phyloP scores from a whole-genome alignment of 2,888 invertebrate species.

The Miltochrista miniata region DNA sequence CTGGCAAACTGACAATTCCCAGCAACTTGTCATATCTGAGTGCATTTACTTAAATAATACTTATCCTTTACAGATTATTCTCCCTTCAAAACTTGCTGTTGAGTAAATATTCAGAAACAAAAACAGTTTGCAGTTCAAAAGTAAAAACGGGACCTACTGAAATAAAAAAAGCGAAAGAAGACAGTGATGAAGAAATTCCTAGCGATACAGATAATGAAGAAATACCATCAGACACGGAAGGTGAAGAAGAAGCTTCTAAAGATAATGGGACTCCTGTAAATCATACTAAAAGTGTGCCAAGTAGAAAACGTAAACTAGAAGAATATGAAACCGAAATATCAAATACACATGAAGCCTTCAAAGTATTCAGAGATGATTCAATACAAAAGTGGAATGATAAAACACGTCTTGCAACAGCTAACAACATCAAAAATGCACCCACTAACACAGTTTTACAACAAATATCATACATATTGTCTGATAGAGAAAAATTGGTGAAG shows the following conservation, averaged over 20 bases:
- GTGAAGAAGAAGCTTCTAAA: conserved; percentile 52
- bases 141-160: conserved; percentile 41
- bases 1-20: too few relatives aligned
- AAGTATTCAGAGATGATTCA: conserved; percentile 88
- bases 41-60: too few relatives aligned
- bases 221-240: conserved; percentile 85
- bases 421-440: conserved; percentile 85
- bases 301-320: conserved; percentile 78
- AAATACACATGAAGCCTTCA: conserved; percentile 84
- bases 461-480: conserved; percentile 92
- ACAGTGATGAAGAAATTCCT: conserved; percentile 72
- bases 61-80: conserved; percentile 63
- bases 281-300: conserved; percentile 32
- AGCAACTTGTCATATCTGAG: too few relatives aligned
- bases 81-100: conserved; percentile 75
- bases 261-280: conserved; percentile 38
- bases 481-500: conserved; percentile 89
- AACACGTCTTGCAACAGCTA: conserved; percentile 88
- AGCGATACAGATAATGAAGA: conserved; percentile 85
- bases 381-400: conserved; percentile 98
- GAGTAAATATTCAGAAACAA: conserved; percentile 88
- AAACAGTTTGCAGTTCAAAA: conserved; percentile 66
- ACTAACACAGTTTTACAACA: conserved; percentile 88
- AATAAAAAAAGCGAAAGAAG: conserved; percentile 50
- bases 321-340: conserved; percentile 85